phyloP scores from a whole-genome alignment of 2,888 invertebrate genomes.

The Campoplex nolae region DNA sequence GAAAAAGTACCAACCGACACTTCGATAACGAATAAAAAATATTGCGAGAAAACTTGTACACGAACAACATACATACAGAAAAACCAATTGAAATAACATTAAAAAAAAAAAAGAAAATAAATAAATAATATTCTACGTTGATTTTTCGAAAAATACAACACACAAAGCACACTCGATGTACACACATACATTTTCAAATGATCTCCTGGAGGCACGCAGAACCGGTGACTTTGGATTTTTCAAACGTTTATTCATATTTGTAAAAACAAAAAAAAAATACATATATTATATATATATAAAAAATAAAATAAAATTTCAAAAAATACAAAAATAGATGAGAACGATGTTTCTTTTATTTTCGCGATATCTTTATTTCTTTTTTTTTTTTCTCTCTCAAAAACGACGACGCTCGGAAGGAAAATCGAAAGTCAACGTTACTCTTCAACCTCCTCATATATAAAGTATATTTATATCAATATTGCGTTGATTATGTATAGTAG shows the following conservation, averaged over 20 bases:
- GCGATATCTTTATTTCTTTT: conserved; percentile 30
- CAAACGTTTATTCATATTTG: conserved; percentile 6
- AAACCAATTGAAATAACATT: background rate
- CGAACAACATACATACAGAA: conserved; percentile 42
- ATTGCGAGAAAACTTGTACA: conserved; percentile 52
- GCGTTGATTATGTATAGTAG: conserved; percentile 77
- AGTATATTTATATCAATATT: conserved; percentile 78
- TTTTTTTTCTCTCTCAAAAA: background rate
- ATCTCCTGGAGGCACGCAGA: conserved; percentile 81
- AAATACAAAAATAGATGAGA: background rate
- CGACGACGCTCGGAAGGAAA: conserved; percentile 31
- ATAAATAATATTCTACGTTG: background rate
- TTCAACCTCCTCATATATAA: conserved; percentile 77
- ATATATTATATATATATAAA: background rate
- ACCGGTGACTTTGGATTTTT: conserved; percentile 67
- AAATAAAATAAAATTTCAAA: conserved; percentile 33
- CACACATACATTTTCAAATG: conserved; percentile 79
- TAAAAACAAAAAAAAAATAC: conserved; percentile 14
- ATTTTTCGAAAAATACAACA: background rate
- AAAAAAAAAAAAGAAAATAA: background rate
- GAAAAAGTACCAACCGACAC: conserved; percentile 25
- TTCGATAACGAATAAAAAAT: conserved; percentile 53
- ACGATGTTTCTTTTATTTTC: background rate
- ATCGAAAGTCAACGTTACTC: conserved; percentile 77
- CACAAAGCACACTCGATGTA: conserved; percentile 47